These are phyloP conservation scores for Drosophila pseudotakahashii DNA, from an alignment of 2,888 invertebrate species.

Conservation along the genomic window DNA sequence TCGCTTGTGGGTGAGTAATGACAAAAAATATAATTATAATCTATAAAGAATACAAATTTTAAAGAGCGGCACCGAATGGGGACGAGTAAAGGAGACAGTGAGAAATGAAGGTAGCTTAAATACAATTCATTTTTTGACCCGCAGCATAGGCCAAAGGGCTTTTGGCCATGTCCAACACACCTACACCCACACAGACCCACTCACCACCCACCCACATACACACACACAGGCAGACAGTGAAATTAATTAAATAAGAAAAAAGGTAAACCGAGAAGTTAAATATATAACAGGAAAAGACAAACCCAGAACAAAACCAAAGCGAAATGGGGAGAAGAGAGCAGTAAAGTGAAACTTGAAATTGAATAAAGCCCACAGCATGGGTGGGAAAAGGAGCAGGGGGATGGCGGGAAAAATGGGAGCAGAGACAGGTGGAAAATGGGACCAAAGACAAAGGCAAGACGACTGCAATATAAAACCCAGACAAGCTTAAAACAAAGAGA, in stretches of 20 bases:
- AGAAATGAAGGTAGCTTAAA: constrained; percentile 45
- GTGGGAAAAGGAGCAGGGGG: constrained; percentile 9
- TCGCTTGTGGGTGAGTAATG: constrained; percentile 19
- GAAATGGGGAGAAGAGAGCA: constrained; percentile 16
- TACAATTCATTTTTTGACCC: constrained; percentile 55
- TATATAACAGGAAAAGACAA: constrained; percentile 77
- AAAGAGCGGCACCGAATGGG: not conserved
- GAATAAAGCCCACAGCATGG: constrained; percentile 65
- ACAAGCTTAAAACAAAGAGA: constrained; percentile 5
- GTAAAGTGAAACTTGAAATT: constrained; percentile 76
- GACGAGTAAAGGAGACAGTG: not conserved
- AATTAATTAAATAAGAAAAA: constrained; percentile 80
- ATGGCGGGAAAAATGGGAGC: not conserved
- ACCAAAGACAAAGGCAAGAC: constrained; percentile 50
- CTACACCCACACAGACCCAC: constrained; percentile 6
- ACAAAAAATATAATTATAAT: constrained; percentile 14
- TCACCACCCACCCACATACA: constrained; percentile 14
- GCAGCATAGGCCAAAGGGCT: constrained; percentile 63
- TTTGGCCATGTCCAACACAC: constrained; percentile 40
- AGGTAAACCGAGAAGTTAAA: constrained; percentile 79
- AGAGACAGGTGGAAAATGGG: constrained; percentile 27
- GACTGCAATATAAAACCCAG: constrained; percentile 58
- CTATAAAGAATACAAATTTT: constrained; percentile 17
- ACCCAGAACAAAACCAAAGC: constrained; percentile 55
- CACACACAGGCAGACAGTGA: constrained; percentile 48